Evolutionary conservation across 2,113 vertebrate genomes (phyloP).

Genomic region (Nannospalax galili): DNA sequence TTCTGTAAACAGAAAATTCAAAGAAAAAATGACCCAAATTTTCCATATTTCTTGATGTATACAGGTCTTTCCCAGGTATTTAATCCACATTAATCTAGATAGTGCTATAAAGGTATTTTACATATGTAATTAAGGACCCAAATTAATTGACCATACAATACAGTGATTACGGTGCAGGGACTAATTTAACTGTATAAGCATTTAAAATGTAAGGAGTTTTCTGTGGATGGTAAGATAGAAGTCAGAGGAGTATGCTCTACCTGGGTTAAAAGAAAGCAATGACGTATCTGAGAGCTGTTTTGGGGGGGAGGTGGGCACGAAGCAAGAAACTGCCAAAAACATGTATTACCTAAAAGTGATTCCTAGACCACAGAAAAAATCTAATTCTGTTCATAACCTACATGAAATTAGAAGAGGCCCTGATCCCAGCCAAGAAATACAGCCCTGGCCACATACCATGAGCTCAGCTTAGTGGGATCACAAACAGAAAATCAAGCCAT

Average conservation of each 20-base stretch:
- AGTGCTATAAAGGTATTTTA: background rate
- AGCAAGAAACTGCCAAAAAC: background rate
- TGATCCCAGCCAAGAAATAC: background rate
- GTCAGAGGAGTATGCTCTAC: background rate
- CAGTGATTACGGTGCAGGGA: background rate
- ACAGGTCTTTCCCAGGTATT: background rate
- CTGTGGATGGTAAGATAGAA: constrained; percentile 5
- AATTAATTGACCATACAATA: constrained; percentile 21
- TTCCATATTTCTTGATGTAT: background rate
- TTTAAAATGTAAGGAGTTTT: constrained; percentile 42
- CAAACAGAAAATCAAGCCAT: constrained; percentile 17
- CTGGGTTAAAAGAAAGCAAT: constrained; percentile 32
- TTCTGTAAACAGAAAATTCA: background rate
- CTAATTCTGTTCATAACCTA: background rate
- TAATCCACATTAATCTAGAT: constrained; percentile 30
- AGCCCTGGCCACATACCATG: background rate
- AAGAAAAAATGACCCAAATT: background rate
- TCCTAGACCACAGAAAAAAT: background rate
- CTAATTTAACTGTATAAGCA: background rate
- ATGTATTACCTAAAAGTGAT: background rate
- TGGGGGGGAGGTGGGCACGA: background rate
- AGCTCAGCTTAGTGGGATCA: constrained; percentile 6
- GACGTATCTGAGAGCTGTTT: background rate
- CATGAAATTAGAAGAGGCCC: background rate
- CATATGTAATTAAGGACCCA: constrained; percentile 33